Evolutionary conservation across 2,797 vertebrate species (phyloP).

Genomic region (Microctenopoma lineatum): DNA sequence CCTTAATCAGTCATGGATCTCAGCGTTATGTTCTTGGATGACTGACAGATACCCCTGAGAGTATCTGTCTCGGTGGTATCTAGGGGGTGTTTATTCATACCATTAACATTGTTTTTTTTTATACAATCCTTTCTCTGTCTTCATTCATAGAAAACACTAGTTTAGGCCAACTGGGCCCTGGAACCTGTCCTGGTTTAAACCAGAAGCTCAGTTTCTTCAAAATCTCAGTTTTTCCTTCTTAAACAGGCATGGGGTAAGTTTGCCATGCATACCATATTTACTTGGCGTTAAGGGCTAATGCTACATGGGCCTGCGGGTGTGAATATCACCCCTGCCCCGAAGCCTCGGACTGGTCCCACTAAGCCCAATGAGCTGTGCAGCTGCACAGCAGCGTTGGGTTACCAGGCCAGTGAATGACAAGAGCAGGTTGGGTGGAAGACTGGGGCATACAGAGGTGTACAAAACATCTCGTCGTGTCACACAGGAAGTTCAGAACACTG

Average conservation of each 20-base stretch:
- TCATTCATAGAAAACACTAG: constrained; percentile 60
- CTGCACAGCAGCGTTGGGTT: constrained; percentile 86
- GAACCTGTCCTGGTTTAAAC: constrained; percentile 38
- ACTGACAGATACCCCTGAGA: constrained; percentile 57
- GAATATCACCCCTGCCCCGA: constrained; percentile 53
- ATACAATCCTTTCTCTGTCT: constrained; percentile 42
- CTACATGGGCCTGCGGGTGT: constrained; percentile 59
- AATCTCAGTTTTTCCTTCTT: constrained; percentile 23
- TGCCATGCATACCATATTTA: constrained; percentile 41
- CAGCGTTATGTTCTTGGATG: constrained; percentile 69
- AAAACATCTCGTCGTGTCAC: constrained; percentile 66
- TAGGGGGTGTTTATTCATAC: constrained; percentile 48
- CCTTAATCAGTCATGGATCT: constrained; percentile 71
- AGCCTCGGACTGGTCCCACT: constrained; percentile 67
- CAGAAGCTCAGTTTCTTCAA: constrained; percentile 35
- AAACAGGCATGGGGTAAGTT: constrained; percentile 33
- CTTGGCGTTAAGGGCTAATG: constrained; percentile 47
- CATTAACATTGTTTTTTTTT: constrained; percentile 46
- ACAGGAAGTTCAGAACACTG: constrained; percentile 44
- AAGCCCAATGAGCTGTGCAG: constrained; percentile 81
- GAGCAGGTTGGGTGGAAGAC: constrained; percentile 85
- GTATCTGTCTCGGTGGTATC: not conserved
- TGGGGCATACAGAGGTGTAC: constrained; percentile 73
- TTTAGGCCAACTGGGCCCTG: constrained; percentile 34
- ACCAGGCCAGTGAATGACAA: constrained; percentile 87